Percentiles rank a stretch among this genome's conserved stretches.
Evolutionary conservation across 2,888 invertebrate species (phyloP).

Genomic region (Pristionchus maxplancki): DNA sequence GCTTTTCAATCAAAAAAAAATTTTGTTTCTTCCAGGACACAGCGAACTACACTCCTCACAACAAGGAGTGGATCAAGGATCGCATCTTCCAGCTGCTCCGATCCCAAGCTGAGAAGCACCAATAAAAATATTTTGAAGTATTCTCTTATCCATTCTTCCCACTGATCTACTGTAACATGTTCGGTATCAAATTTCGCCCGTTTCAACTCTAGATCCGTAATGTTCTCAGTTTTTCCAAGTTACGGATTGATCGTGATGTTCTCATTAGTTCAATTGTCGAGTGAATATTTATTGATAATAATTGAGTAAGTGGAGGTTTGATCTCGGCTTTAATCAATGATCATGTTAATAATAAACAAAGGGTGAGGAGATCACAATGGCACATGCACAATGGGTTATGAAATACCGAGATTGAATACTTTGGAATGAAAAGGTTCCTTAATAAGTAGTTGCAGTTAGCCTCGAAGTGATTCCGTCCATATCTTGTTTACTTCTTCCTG

Average conservation of each 20-base stretch:
- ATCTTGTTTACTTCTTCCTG: constrained; percentile 47
- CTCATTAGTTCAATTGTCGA: constrained; percentile 7
- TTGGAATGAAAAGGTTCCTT: background rate
- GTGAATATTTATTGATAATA: constrained; percentile 30
- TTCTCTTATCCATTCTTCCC: background rate
- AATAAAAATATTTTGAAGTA: background rate
- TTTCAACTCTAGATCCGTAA: background rate
- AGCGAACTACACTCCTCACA: constrained; percentile 96
- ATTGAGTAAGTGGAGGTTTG: background rate
- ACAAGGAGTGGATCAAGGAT: constrained; percentile 99
- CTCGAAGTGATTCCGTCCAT: constrained; percentile 49
- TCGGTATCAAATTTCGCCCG: background rate
- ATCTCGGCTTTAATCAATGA: background rate
- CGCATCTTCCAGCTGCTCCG: constrained; percentile 88
- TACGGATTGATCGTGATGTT: constrained; percentile 41
- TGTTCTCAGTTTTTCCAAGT: background rate
- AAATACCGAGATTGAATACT: constrained; percentile 28
- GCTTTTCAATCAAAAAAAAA: too few species aligned
- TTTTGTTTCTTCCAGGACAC: constrained; percentile 78
- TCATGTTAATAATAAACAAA: background rate
- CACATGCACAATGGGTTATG: constrained; percentile 23
- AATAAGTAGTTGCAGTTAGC: background rate
- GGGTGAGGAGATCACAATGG: background rate
- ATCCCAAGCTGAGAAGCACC: constrained; percentile 55
- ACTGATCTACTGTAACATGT: background rate